phyloP scores from a whole-genome alignment of 2,888 invertebrate genomes.

The Troglohyphantes excavatus region DNA sequence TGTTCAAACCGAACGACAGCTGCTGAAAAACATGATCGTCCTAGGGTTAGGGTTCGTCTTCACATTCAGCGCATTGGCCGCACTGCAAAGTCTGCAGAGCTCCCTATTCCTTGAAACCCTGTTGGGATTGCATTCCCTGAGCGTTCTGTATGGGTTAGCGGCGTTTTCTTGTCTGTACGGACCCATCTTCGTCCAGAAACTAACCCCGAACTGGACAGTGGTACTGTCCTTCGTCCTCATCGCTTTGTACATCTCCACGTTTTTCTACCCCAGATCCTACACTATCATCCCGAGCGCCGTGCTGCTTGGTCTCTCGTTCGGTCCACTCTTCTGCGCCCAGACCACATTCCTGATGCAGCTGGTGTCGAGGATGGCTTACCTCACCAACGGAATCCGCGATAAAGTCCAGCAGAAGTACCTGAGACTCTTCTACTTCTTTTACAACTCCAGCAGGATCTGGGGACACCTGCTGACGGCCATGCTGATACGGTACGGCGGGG shows the following conservation, averaged over 20 bases:
- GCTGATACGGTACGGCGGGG: slow-evolving; percentile 71
- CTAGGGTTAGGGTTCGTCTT: slow-evolving; percentile 78
- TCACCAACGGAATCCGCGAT: slow-evolving; percentile 74
- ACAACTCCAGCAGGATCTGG: slow-evolving; percentile 78
- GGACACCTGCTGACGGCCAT: slow-evolving; percentile 74
- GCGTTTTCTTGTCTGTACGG: slow-evolving; percentile 78
- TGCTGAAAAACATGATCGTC: slow-evolving; percentile 78
- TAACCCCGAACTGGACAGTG: slow-evolving; percentile 79
- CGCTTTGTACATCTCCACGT: slow-evolving; percentile 78
- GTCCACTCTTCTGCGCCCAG: slow-evolving; percentile 78
- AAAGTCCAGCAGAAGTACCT: slow-evolving; percentile 78
- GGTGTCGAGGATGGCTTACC: slow-evolving; percentile 75
- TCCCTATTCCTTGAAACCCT: slow-evolving; percentile 77
- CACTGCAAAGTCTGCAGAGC: slow-evolving; percentile 78
- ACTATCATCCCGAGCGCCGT: slow-evolving; percentile 76
- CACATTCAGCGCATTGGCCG: slow-evolving; percentile 76
- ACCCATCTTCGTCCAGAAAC: slow-evolving; percentile 77
- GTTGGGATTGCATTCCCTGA: slow-evolving; percentile 72
- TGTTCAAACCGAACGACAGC: slow-evolving; percentile 75
- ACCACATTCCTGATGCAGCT: slow-evolving; percentile 79
- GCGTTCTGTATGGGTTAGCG: slow-evolving; percentile 71
- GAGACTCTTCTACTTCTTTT: slow-evolving; percentile 78
- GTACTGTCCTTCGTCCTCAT: slow-evolving; percentile 78
- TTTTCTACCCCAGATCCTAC: slow-evolving; percentile 78
- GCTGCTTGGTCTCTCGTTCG: slow-evolving; percentile 76